A percentile compares a stretch with the other conserved stretches of the same genome.
These are phyloP conservation scores for Panopea generosa DNA, from an alignment of 2,888 invertebrate genomes.

Conservation along the genomic window DNA sequence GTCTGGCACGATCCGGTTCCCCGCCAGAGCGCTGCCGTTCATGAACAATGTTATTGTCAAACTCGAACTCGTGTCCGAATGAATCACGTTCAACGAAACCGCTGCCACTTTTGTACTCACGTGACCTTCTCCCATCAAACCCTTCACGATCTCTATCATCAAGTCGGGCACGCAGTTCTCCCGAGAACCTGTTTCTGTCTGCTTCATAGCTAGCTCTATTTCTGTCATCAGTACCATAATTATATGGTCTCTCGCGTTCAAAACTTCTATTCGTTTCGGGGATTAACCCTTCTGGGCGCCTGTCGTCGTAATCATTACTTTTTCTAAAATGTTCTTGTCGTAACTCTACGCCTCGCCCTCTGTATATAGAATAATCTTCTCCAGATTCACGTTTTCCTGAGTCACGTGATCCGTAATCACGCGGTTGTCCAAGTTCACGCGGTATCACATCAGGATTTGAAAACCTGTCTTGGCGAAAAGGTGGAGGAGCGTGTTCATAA, in stretches of 20 bases:
- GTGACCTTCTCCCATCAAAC: constrained; percentile 10
- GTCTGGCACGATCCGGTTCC: constrained; percentile 25
- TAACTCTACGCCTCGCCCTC: constrained; percentile 58
- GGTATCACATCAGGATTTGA: constrained; percentile 53
- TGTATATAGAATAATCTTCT: constrained; percentile 48
- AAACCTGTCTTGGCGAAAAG: constrained; percentile 32
- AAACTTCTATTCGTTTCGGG: constrained; percentile 35
- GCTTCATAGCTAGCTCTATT: constrained; percentile 2
- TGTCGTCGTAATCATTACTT: constrained; percentile 28
- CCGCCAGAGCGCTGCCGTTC: constrained; percentile 58
- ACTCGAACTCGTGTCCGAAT: constrained; percentile 52
- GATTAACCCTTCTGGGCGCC: constrained; percentile 11
- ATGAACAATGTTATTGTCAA: constrained; percentile 50
- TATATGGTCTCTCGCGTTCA: constrained; percentile 16
- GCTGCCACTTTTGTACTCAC: constrained; percentile 36
- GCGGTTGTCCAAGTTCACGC: too few relatives aligned
- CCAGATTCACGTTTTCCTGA: constrained; percentile 17
- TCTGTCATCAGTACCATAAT: constrained; percentile 5
- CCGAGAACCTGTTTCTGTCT: constrained; percentile 8
- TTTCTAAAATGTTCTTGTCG: constrained; percentile 68
- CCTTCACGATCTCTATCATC: background rate
- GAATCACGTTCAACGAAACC: constrained; percentile 59
- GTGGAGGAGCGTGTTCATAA: constrained; percentile 28
- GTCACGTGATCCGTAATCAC: constrained; percentile 40
- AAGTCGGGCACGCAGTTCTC: background rate